Conservation (phyloP, 2,888 invertebrate genomes). For the Aquatica leii region DNA sequence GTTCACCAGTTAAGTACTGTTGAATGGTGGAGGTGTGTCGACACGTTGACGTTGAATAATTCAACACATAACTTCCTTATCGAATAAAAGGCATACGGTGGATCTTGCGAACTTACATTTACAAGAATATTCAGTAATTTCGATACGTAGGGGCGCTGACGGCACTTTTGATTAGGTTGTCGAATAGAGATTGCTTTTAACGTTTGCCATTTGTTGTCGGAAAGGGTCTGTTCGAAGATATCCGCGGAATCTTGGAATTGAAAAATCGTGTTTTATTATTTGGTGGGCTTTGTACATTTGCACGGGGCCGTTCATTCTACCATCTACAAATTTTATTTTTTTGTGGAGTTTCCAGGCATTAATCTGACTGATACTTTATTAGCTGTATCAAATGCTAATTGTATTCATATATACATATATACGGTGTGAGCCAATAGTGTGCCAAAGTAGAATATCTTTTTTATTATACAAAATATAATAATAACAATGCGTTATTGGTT, state of each 20-base stretch:
- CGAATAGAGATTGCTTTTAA: slow-evolving; percentile 60
- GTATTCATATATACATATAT: too few species aligned
- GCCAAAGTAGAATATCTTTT: too few species aligned
- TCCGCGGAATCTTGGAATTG: slow-evolving; percentile 60
- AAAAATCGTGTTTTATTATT: slow-evolving; percentile 63
- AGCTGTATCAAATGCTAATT: too few species aligned
- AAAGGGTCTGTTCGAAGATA: slow-evolving; percentile 74
- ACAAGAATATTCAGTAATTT: slow-evolving; percentile 69
- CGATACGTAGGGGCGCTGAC: slow-evolving; percentile 31
- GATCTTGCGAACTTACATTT: slow-evolving; percentile 68
- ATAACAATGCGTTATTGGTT: too few species aligned
- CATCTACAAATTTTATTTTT: background rate
- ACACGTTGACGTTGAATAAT: slow-evolving; percentile 63
- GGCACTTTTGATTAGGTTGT: background rate
- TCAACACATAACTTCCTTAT: slow-evolving; percentile 66
- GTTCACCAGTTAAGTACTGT: slow-evolving; percentile 74
- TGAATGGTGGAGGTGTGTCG: slow-evolving; percentile 72
- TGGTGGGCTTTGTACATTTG: slow-evolving; percentile 73
- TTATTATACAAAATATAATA: too few species aligned
- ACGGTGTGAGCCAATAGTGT: too few species aligned
- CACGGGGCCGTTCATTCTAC: slow-evolving; percentile 53
- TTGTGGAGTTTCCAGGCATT: too few species aligned
- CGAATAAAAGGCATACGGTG: slow-evolving; percentile 73
- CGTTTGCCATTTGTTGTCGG: slow-evolving; percentile 72
- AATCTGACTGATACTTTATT: too few species aligned